Percentiles rank a stretch among this genome's conserved stretches.
Conservation (phyloP, 2,888 invertebrate species). For the Colostygia pectinataria region DNA sequence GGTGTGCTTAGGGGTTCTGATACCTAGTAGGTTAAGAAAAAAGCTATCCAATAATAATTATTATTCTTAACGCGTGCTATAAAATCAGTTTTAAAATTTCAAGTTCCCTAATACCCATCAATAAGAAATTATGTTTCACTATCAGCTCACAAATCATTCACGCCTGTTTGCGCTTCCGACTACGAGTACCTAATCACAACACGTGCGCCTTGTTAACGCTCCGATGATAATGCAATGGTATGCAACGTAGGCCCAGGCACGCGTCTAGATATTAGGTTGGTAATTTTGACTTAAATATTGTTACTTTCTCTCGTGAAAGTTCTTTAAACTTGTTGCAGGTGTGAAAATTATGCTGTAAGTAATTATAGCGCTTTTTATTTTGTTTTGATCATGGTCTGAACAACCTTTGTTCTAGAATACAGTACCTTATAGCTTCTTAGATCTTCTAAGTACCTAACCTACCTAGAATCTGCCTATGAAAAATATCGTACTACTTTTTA, state of each 20-base stretch:
- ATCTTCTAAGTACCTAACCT: too few relatives aligned
- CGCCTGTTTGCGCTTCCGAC: slow-evolving; percentile 4
- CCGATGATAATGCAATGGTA: slow-evolving; percentile 43
- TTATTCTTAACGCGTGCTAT: too few relatives aligned
- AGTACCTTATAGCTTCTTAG: too few relatives aligned
- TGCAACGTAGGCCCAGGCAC: slow-evolving; percentile 31
- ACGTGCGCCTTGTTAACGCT: slow-evolving; percentile 53
- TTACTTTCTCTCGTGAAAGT: slow-evolving; percentile 10
- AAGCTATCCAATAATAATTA: too few relatives aligned
- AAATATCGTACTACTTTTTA: too few relatives aligned
- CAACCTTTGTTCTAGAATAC: too few relatives aligned
- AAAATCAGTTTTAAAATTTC: background rate
- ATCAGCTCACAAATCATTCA: slow-evolving; percentile 7
- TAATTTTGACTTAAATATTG: background rate
- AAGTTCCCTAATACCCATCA: background rate
- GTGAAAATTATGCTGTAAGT: background rate
- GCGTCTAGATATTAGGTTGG: slow-evolving; percentile 12
- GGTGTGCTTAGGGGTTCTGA: too few relatives aligned
- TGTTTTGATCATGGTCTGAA: too few relatives aligned
- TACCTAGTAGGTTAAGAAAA: too few relatives aligned
- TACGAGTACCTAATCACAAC: slow-evolving; percentile 43
- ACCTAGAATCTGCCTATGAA: too few relatives aligned
- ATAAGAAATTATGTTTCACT: background rate
- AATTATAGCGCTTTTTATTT: too few relatives aligned
- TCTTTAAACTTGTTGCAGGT: background rate